Conservation (phyloP, 1,140 invertebrate genomes). For the Drosophila miranda region DNA sequence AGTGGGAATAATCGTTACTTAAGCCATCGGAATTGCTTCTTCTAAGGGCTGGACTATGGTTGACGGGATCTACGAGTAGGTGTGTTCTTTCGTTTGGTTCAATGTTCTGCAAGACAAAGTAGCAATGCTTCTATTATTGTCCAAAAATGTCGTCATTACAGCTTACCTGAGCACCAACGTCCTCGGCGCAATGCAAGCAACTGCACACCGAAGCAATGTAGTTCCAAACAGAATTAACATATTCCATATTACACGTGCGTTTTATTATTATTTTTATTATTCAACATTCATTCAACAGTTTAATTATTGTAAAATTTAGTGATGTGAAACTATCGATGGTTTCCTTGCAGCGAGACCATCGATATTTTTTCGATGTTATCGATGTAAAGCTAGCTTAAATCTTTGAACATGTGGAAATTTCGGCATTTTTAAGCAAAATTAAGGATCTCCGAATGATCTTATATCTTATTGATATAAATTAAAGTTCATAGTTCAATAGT, state of each 20-base stretch:
- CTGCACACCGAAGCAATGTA: conserved; percentile 72
- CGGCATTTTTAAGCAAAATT: too few relatives aligned
- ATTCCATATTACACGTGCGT: conserved; percentile 63
- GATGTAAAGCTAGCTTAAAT: too few relatives aligned
- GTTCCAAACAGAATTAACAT: conserved; percentile 67
- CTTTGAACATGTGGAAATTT: too few relatives aligned
- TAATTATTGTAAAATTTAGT: conserved; percentile 7
- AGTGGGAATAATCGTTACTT: conserved; percentile 85
- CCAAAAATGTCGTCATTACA: background rate
- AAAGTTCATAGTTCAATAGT: too few relatives aligned
- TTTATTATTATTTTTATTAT: conserved; percentile 15
- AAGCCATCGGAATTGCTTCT: conserved; percentile 87
- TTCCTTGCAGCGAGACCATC: too few relatives aligned
- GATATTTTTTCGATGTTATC: too few relatives aligned
- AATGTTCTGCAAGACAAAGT: conserved; percentile 45
- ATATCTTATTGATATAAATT: too few relatives aligned
- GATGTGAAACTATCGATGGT: too few relatives aligned
- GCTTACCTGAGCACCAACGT: conserved; percentile 83
- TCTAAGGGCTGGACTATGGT: conserved; percentile 86
- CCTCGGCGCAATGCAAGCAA: conserved; percentile 83
- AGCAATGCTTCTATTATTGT: background rate
- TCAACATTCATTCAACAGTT: conserved; percentile 4
- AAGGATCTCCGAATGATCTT: too few relatives aligned
- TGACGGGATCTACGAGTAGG: conserved; percentile 87
- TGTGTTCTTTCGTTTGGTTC: conserved; percentile 88